Evolutionary conservation across 1,140 invertebrate species (phyloP).

Genomic region (Coelopa frigida): DNA sequence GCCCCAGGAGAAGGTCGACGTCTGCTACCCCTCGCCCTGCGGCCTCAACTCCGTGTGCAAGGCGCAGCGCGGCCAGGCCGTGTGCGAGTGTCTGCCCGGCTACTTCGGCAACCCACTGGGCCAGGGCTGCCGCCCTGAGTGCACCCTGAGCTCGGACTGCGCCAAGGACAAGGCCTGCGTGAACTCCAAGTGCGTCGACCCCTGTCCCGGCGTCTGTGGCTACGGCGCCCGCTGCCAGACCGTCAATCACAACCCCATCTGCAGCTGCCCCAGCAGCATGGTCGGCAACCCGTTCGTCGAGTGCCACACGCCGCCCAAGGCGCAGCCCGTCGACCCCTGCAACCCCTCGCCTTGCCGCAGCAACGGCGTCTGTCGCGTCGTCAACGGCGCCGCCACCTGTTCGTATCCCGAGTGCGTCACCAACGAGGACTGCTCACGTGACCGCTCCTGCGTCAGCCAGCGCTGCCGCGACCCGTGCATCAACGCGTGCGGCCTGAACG

Average conservation of each 20-base stretch:
- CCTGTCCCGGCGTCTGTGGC: constrained; percentile 64
- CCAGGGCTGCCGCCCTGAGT: constrained; percentile 65
- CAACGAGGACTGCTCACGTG: constrained; percentile 73
- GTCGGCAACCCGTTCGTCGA: constrained; percentile 71
- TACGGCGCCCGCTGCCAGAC: constrained; percentile 55
- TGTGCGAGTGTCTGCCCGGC: constrained; percentile 62
- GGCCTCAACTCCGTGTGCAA: constrained; percentile 63
- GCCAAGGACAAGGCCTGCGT: constrained; percentile 69
- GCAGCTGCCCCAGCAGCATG: constrained; percentile 54
- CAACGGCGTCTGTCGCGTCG: constrained; percentile 70
- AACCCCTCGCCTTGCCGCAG: constrained; percentile 71
- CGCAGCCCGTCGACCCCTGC: constrained; percentile 58
- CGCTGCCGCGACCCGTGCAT: constrained; percentile 77
- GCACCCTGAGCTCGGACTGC: constrained; percentile 72
- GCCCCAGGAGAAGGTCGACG: constrained; percentile 49
- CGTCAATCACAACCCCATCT: constrained; percentile 70
- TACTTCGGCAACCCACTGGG: constrained; percentile 76
- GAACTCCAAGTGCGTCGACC: constrained; percentile 70
- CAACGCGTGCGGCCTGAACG: constrained; percentile 75
- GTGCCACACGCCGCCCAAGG: constrained; percentile 48
- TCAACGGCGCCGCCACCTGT: constrained; percentile 62
- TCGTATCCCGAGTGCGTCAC: constrained; percentile 79
- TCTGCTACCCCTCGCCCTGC: constrained; percentile 66
- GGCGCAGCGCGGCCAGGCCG: constrained; percentile 50
- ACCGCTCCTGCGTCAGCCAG: constrained; percentile 71